Percentiles rank a stretch among this genome's conserved stretches.
phyloP scores from a whole-genome alignment of 2,113 vertebrate genomes.

The Ameiurus melas region DNA sequence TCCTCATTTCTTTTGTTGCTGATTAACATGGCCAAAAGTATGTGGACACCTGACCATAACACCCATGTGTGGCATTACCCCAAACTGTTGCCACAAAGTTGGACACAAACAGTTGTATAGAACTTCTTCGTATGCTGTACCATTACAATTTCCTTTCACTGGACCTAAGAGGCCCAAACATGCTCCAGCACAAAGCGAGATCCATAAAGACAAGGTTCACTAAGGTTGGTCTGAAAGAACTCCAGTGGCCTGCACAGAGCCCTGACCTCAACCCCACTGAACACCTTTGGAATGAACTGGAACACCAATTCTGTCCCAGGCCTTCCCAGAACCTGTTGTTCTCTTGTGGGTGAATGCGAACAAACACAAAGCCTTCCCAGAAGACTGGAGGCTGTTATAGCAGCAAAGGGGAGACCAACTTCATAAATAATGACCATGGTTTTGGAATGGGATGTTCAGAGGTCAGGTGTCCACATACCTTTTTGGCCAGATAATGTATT shows the following conservation, averaged over 20 bases:
- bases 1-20: no score
- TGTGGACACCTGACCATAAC: background rate
- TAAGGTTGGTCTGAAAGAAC: background rate
- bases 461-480: background rate
- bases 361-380: background rate
- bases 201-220: background rate
- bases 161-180: background rate
- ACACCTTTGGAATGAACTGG: background rate
- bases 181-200: background rate
- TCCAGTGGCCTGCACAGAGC: background rate
- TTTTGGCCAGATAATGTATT: background rate
- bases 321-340: background rate
- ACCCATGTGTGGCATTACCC: background rate
- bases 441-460: background rate
- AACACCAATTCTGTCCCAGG: background rate
- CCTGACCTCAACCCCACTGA: background rate
- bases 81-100: background rate
- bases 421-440: background rate
- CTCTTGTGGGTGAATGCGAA: background rate
- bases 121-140: background rate
- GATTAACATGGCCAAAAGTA: background rate
- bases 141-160: background rate
- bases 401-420: background rate
- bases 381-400: background rate
- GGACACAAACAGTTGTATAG: background rate